These are phyloP conservation scores for Hestina assimilis DNA, from an alignment of 1,140 invertebrate genomes.

Conservation along the genomic window DNA sequence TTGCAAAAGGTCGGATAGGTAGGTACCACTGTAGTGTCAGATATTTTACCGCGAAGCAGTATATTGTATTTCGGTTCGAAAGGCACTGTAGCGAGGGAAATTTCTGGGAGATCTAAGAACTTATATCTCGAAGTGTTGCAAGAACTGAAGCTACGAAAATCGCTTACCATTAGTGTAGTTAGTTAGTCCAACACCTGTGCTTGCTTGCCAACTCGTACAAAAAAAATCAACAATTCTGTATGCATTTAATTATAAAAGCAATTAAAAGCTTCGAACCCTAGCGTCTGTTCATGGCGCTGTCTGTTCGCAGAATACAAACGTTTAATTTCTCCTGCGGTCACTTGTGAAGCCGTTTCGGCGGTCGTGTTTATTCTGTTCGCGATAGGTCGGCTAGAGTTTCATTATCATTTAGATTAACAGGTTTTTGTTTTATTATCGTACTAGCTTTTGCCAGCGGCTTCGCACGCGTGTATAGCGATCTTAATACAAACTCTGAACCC, in stretches of 20 bases:
- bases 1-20: too few relatives aligned
- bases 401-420: not conserved
- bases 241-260: conserved; percentile 20
- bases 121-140: too few relatives aligned
- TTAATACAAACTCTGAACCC: too few relatives aligned
- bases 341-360: conserved; percentile 8
- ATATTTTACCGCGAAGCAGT: too few relatives aligned
- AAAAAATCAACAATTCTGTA: not conserved
- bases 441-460: too few relatives aligned
- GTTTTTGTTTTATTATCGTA: not conserved
- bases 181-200: not conserved
- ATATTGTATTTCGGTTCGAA: too few relatives aligned
- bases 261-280: conserved; percentile 12
- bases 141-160: too few relatives aligned
- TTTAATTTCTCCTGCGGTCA: conserved; percentile 21
- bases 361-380: not conserved
- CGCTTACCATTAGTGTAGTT: not conserved
- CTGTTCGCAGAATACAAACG: conserved; percentile 16
- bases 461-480: too few relatives aligned
- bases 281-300: conserved; percentile 17
- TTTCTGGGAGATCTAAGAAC: too few relatives aligned
- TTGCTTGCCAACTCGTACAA: not conserved
- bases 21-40: too few relatives aligned
- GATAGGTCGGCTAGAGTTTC: not conserved
- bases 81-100: too few relatives aligned